phyloP scores from a whole-genome alignment of 1,140 invertebrate species.

The Euglossa dilemma region DNA sequence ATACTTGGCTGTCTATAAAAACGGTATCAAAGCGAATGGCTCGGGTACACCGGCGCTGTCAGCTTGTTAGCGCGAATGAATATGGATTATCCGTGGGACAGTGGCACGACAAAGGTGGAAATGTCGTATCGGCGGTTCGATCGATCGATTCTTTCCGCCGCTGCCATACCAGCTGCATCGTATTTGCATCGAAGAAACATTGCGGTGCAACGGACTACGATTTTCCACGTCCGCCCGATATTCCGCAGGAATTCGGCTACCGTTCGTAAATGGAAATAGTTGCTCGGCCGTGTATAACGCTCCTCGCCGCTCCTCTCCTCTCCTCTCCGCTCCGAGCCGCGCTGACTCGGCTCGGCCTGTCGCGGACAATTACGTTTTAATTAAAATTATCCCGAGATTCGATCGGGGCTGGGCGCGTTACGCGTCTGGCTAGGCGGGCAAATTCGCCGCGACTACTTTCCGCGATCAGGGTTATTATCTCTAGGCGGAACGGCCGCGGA shows the following conservation, averaged over 20 bases:
- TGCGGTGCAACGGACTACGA: not conserved
- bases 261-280: slow-evolving; percentile 35
- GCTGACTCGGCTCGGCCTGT: not conserved
- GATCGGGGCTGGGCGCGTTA: not conserved
- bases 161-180: not conserved
- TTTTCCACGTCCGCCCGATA: not conserved
- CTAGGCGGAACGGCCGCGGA: not conserved
- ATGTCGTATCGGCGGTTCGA: not conserved
- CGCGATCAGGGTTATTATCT: not conserved
- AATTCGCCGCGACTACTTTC: not conserved
- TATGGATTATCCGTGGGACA: slow-evolving; percentile 17
- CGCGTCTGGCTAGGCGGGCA: not conserved
- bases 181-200: slow-evolving; percentile 16
- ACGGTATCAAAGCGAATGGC: too few relatives aligned
- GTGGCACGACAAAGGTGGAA: slow-evolving; percentile 7
- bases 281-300: not conserved
- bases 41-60: not conserved
- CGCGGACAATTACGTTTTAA: slow-evolving; percentile 38
- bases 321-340: too few relatives aligned
- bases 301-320: too few relatives aligned
- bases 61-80: slow-evolving; percentile 29
- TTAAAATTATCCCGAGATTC: slow-evolving; percentile 34
- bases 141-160: slow-evolving; percentile 8
- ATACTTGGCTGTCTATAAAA: not conserved
- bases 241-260: not conserved